Conservation (phyloP, 2,888 invertebrate species). For the Ametastegia equiseti region DNA sequence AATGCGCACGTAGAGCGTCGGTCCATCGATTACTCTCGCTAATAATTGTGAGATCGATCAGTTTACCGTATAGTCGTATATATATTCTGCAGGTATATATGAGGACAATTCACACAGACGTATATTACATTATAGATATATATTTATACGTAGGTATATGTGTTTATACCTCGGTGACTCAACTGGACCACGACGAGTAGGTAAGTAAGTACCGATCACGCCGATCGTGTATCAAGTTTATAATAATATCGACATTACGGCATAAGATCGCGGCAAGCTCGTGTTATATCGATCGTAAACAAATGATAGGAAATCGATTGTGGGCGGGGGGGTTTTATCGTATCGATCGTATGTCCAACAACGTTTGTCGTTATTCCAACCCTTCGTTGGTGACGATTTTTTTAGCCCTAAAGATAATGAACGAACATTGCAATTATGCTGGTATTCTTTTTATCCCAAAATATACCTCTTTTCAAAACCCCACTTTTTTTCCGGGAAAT, state of each 20-base stretch:
- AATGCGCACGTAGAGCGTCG: not conserved
- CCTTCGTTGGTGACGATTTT: too few species aligned
- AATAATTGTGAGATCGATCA: constrained; percentile 42
- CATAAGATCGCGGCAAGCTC: not conserved
- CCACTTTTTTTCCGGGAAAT: too few species aligned
- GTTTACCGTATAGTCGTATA: not conserved
- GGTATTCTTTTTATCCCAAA: too few species aligned
- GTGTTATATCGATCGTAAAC: constrained; percentile 11
- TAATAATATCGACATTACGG: not conserved
- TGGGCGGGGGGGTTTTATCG: too few species aligned
- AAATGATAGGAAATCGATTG: constrained; percentile 1
- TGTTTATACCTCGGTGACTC: constrained; percentile 56
- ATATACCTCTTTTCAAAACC: too few species aligned
- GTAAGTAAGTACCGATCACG: constrained; percentile 13
- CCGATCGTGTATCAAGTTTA: constrained; percentile 39
- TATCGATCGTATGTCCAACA: too few species aligned
- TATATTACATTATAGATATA: not conserved
- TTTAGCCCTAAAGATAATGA: too few species aligned
- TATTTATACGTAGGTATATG: not conserved
- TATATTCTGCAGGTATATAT: not conserved
- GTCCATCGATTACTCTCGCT: constrained; percentile 39
- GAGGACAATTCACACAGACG: not conserved
- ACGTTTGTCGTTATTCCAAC: too few species aligned
- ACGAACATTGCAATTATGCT: too few species aligned
- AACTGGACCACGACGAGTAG: constrained; percentile 46